These are phyloP conservation scores for Bactericera cockerelli DNA, from an alignment of 1,140 invertebrate species.

Conservation along the genomic window DNA sequence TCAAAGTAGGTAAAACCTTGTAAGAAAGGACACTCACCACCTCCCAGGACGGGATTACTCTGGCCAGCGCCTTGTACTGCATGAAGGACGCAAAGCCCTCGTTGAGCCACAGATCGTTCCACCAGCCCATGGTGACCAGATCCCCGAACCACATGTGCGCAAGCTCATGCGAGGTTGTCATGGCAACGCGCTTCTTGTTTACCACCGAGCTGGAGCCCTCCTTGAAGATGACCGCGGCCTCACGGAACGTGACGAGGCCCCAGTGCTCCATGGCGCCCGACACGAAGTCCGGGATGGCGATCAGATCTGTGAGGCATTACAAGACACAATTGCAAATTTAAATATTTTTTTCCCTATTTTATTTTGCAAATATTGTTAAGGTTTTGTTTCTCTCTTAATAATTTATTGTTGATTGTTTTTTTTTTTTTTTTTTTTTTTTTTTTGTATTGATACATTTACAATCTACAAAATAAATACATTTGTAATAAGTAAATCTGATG, in stretches of 20 bases:
- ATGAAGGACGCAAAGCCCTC: slow-evolving; percentile 84
- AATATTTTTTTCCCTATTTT: too few relatives aligned
- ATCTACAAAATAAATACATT: too few relatives aligned
- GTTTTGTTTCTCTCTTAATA: too few relatives aligned
- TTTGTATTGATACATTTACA: too few relatives aligned
- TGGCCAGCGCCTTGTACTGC: slow-evolving; percentile 57
- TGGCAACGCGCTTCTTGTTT: slow-evolving; percentile 61
- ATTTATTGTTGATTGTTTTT: too few relatives aligned
- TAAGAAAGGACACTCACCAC: slow-evolving; percentile 62
- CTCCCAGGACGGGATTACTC: slow-evolving; percentile 61
- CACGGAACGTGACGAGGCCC: slow-evolving; percentile 69
- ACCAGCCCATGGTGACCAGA: slow-evolving; percentile 80
- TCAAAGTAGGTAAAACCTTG: too few relatives aligned
- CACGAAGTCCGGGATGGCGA: slow-evolving; percentile 85
- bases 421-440: too few relatives aligned
- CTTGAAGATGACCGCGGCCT: slow-evolving; percentile 66
- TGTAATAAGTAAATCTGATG: too few relatives aligned
- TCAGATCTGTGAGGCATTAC: slow-evolving; percentile 54
- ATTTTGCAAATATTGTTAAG: too few relatives aligned
- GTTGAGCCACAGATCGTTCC: slow-evolving; percentile 85
- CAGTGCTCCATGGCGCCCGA: slow-evolving; percentile 95
- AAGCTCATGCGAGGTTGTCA: slow-evolving; percentile 76
- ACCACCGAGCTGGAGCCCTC: slow-evolving; percentile 43
- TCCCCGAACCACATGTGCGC: slow-evolving; percentile 90
- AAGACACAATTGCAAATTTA: too few relatives aligned